Conservation (phyloP, 2,797 vertebrate genomes). For the Delichon dasypus region DNA sequence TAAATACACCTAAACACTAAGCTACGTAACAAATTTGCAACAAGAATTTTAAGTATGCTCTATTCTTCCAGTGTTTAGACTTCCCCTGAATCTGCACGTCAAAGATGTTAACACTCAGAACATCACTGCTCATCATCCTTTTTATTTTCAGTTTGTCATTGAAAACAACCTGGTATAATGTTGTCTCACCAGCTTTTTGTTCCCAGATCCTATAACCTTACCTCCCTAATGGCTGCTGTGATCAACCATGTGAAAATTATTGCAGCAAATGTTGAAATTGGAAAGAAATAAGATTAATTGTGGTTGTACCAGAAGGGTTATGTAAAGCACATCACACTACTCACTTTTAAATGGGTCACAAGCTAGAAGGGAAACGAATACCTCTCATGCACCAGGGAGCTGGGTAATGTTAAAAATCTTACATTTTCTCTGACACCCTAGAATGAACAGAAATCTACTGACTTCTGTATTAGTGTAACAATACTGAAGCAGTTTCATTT, state of each 20-base stretch:
- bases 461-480: background rate
- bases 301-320: background rate
- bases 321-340: background rate
- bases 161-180: background rate
- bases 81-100: background rate
- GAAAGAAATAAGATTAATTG: background rate
- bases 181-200: background rate
- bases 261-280: constrained; percentile 18
- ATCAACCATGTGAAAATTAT: constrained; percentile 45
- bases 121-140: background rate
- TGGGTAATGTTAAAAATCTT: background rate
- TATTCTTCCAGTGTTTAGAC: background rate
- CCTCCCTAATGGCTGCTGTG: background rate
- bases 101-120: background rate
- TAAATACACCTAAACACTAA: background rate
- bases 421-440: background rate
- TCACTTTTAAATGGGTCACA: background rate
- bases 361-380: background rate
- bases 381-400: background rate
- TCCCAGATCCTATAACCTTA: constrained; percentile 1
- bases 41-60: background rate
- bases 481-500: background rate
- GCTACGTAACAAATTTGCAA: background rate
- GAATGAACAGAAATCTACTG: background rate
- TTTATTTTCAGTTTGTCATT: constrained; percentile 29